phyloP scores from a whole-genome alignment of 2,797 vertebrate genomes.

The Distichodus sexfasciatus region DNA sequence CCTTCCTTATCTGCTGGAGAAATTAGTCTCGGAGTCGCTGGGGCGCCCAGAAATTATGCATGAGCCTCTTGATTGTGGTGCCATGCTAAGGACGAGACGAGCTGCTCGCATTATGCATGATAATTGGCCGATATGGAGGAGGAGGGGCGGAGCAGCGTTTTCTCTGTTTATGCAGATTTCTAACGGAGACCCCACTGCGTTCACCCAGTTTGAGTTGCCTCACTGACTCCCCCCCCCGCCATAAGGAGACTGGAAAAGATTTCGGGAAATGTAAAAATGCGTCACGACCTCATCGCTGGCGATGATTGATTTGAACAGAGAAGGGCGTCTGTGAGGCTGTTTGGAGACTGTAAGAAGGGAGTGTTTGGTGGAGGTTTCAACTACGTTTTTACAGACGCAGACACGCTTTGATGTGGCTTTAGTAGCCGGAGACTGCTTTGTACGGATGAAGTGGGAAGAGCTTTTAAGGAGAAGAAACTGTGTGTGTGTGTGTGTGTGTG shows the following conservation, averaged over 20 bases:
- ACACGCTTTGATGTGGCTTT: slow-evolving; percentile 6
- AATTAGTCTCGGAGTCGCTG: slow-evolving; percentile 16
- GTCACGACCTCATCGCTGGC: neutral
- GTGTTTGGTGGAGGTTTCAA: slow-evolving; percentile 1
- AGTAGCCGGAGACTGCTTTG: neutral
- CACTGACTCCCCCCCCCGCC: neutral
- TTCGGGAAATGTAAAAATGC: slow-evolving; percentile 12
- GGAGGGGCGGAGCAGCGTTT: neutral
- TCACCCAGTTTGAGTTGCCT: neutral
- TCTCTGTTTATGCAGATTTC: neutral
- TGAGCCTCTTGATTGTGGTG: slow-evolving; percentile 27
- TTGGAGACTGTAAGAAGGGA: neutral
- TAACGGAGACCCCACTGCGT: neutral
- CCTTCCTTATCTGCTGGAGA: slow-evolving; percentile 11
- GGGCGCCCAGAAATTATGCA: slow-evolving; percentile 29
- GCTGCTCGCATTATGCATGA: slow-evolving; percentile 27
- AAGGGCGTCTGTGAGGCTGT: neutral
- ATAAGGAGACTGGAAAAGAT: slow-evolving; percentile 3
- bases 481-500: too few species aligned
- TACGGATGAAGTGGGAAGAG: neutral
- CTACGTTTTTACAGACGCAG: neutral
- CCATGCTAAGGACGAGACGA: slow-evolving; percentile 10
- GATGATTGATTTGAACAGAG: neutral
- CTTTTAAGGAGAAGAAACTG: neutral
- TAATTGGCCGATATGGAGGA: slow-evolving; percentile 30